Conservation (phyloP, 2,113 vertebrate genomes). For the Actenoides lindsayi region DNA sequence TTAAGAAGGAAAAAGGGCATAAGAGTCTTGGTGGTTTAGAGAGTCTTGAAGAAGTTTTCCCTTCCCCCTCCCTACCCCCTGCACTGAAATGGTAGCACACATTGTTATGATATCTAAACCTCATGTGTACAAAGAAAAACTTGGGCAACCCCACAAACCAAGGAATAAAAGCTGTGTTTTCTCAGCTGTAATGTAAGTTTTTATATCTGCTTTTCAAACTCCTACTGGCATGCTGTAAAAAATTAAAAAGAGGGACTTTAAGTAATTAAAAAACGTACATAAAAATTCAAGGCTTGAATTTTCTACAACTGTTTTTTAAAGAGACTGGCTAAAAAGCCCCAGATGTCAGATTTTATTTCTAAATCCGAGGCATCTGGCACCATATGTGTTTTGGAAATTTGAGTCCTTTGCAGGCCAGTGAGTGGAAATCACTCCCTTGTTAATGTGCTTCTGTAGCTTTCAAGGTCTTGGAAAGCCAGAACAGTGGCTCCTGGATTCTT, state of each 20-base stretch:
- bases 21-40: conserved; percentile 75
- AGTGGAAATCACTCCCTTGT: conserved; percentile 77
- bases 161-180: conserved; percentile 86
- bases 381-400: conserved; percentile 79
- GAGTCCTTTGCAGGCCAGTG: conserved; percentile 74
- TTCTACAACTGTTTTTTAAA: conserved; percentile 80
- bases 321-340: conserved; percentile 81
- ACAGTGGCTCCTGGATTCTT: conserved; percentile 70
- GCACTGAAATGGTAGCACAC: conserved; percentile 72
- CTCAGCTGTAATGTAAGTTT: conserved; percentile 90
- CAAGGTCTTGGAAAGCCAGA: conserved; percentile 71
- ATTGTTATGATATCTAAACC: conserved; percentile 80
- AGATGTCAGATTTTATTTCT: conserved; percentile 83
- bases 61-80: conserved; percentile 20
- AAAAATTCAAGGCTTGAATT: conserved; percentile 75
- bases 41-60: conserved; percentile 29
- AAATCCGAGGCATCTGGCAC: conserved; percentile 83
- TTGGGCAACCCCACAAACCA: conserved; percentile 85
- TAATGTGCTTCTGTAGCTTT: conserved; percentile 72
- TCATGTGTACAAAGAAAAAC: conserved; percentile 85
- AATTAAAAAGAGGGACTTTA: conserved; percentile 80
- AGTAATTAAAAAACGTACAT: conserved; percentile 82
- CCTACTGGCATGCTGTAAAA: conserved; percentile 78
- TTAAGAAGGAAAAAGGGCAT: conserved; percentile 66
- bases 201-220: conserved; percentile 81